Evolutionary conservation across 2,113 vertebrate genomes (phyloP), one percentile per base, ranked within the genome.

Genomic region (Zosterops japonicus): DNA sequence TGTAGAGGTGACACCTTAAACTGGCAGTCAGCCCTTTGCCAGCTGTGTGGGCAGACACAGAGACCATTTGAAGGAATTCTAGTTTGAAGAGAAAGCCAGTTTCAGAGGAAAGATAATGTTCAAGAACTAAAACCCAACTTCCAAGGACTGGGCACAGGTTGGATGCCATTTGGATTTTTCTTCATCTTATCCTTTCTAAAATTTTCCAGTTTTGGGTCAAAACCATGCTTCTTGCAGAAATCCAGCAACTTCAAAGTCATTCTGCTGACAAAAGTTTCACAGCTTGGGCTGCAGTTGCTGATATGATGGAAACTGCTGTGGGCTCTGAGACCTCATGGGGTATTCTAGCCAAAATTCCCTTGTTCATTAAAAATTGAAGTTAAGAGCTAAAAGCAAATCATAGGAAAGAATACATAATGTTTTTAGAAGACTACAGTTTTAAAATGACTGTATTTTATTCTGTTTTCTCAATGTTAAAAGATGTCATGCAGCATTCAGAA

Each of bases 221-320:
- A 96, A 44, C 36, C 19, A 17, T 81, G 28, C 63, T 95, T 91
- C 69, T 85, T 15, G 11, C 23, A 94, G 81, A 82, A 82, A 64
- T 87, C 65, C 57, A 79, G 69, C 72, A 77, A 86, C 56, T 96
- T 96, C 76, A 94, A 94, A 95, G 88, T 36, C 16, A 16, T 86
- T 96, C 64, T 89, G 41, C 65, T 72, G 68, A 49, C 52, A 42
- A 21, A 75, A 87, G 80, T 75, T 95, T 93, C 72, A 33, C 65
- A 93, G 85, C 28, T 94, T 83, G 76, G 49, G 28, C 49, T 93
- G 83, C 70, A 88, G 56, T 74, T 86, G 65, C 64, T 77, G 82
- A 44, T 88, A 39, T 0, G 4, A 81, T 84, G n/a, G 56, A 84
- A 79, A 10, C 56, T 87, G 65, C 59, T 91, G 35, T 47, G 70